Conservation (phyloP, 1,140 invertebrate genomes). For the Zaprionus vittiger region DNA sequence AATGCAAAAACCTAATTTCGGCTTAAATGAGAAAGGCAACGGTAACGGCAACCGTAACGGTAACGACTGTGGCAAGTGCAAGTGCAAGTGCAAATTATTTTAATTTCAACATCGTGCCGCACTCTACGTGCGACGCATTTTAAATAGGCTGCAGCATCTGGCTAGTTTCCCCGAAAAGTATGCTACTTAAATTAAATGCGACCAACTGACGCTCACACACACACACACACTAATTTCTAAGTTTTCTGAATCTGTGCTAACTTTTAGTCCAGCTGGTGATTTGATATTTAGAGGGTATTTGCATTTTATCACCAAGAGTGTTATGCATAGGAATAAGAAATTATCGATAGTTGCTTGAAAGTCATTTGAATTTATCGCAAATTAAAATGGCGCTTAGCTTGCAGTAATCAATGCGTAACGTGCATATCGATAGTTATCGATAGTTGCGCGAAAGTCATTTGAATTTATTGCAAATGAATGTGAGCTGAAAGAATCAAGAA, state of each 20-base stretch:
- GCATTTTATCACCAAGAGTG: background rate
- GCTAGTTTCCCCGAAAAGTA: slow-evolving; percentile 33
- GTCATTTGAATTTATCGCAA: background rate
- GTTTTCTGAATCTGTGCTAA: background rate
- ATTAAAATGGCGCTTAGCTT: background rate
- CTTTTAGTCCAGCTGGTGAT: background rate
- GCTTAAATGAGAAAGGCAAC: slow-evolving; percentile 35
- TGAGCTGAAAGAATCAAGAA: no score
- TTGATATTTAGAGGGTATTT: background rate
- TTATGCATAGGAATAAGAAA: background rate
- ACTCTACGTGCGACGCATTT: slow-evolving; percentile 62
- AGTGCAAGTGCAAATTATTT: slow-evolving; percentile 73
- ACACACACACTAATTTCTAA: background rate
- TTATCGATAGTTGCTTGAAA: background rate
- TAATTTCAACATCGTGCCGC: slow-evolving; percentile 67
- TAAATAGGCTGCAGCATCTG: slow-evolving; percentile 15
- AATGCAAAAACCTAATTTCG: slow-evolving; percentile 76
- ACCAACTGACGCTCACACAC: slow-evolving; percentile 10
- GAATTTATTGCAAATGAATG: background rate
- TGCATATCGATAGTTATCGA: background rate
- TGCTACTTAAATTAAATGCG: slow-evolving; percentile 44
- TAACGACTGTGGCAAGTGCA: slow-evolving; percentile 18
- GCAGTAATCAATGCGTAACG: no score
- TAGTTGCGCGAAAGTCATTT: background rate
- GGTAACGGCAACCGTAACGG: background rate